Evolutionary conservation across 92 coral and sea anemone species (phyloP).

Genomic region (Phenganax marumi): DNA sequence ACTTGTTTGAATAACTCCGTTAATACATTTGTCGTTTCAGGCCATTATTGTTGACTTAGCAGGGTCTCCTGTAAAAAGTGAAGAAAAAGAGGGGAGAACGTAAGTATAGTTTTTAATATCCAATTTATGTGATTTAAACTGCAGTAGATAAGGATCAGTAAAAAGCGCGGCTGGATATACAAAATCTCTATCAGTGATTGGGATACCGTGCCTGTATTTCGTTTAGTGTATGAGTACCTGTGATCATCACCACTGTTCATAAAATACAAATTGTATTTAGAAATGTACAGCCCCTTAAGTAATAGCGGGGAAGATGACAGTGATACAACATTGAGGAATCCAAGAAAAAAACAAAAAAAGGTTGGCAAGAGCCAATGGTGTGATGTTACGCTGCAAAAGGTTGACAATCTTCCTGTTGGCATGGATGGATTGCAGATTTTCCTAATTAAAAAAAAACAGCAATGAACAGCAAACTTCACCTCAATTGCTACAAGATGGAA

Average conservation of each 20-base stretch:
- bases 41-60: not conserved
- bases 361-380: slow-evolving; percentile 40
- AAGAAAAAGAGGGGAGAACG: not conserved
- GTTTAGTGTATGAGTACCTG: too few relatives aligned
- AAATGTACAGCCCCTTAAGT: not conserved
- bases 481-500: slow-evolving; percentile 26
- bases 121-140: not conserved
- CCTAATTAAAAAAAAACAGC: not conserved
- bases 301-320: not conserved
- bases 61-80: too few relatives aligned
- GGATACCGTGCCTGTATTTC: too few relatives aligned
- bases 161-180: too few relatives aligned
- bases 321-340: not conserved
- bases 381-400: slow-evolving; percentile 15
- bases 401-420: slow-evolving; percentile 42
- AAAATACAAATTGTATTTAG: too few relatives aligned
- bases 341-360: slow-evolving; percentile 27
- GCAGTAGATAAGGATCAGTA: too few relatives aligned
- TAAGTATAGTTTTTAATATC: slow-evolving; percentile 4
- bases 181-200: too few relatives aligned
- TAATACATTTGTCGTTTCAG: too few relatives aligned
- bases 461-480: slow-evolving; percentile 3
- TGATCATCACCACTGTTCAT: too few relatives aligned
- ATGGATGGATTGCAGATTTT: slow-evolving; percentile 47
- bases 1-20: too few relatives aligned